A percentile compares a stretch with the other conserved stretches of the same genome.
phyloP scores from a whole-genome alignment of 2,113 vertebrate species.

The Artemisiospiza belli region DNA sequence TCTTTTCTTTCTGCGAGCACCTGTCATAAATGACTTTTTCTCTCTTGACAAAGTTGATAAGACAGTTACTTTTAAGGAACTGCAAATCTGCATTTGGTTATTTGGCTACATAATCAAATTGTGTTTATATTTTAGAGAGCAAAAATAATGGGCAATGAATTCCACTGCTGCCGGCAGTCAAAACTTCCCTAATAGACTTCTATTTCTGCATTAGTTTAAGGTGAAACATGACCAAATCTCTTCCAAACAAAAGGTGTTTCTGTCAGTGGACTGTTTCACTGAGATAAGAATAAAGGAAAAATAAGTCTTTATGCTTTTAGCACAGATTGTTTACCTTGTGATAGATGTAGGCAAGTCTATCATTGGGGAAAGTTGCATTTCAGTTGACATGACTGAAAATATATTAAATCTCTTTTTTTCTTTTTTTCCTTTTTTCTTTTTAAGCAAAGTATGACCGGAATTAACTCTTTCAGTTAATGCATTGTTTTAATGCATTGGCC shows the following conservation, averaged over 20 bases:
- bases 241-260: conserved; percentile 56
- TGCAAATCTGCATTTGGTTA: conserved; percentile 35
- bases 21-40: conserved; percentile 29
- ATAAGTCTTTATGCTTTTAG: conserved; percentile 66
- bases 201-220: conserved; percentile 34
- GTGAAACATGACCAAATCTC: conserved; percentile 37
- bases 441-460: neutral
- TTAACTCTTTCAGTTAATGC: conserved; percentile 2
- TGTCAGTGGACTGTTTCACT: conserved; percentile 66
- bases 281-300: conserved; percentile 77
- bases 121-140: conserved; percentile 44
- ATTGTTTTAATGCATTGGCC: neutral
- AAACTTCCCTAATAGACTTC: conserved; percentile 1
- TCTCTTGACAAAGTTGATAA: conserved; percentile 46
- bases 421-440: neutral
- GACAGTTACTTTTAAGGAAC: conserved; percentile 43
- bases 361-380: conserved; percentile 43
- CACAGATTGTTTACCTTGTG: conserved; percentile 58
- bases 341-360: conserved; percentile 60
- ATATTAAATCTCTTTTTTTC: conserved; percentile 5
- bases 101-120: conserved; percentile 46
- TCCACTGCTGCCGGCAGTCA: neutral
- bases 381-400: conserved; percentile 57
- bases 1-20: neutral
- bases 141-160: conserved; percentile 53